A percentile compares a stretch with the other conserved stretches of the same genome.
phyloP scores from a whole-genome alignment of 2,888 invertebrate genomes.

The Diloba caeruleocephala region DNA sequence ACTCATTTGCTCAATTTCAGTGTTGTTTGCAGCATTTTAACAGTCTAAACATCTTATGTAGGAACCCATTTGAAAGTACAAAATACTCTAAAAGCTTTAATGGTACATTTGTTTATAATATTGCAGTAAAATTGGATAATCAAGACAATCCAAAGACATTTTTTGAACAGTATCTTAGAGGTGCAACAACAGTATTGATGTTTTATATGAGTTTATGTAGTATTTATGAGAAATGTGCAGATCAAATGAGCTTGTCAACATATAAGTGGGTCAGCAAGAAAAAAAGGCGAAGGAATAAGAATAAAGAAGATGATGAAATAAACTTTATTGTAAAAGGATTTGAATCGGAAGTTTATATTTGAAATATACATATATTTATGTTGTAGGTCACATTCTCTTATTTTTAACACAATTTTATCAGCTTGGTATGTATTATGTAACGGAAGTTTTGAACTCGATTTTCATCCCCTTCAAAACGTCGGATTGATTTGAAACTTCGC shows the following conservation, averaged over 20 bases:
- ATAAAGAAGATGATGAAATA: slow-evolving; percentile 64
- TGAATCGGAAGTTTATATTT: slow-evolving; percentile 78
- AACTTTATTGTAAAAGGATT: slow-evolving; percentile 78
- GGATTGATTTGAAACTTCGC: too few species aligned
- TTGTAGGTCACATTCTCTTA: too few species aligned
- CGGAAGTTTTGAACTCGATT: too few species aligned
- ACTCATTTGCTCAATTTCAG: slow-evolving; percentile 91
- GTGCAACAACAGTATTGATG: slow-evolving; percentile 70
- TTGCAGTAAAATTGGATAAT: slow-evolving; percentile 90
- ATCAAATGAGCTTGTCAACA: slow-evolving; percentile 68
- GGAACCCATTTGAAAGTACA: slow-evolving; percentile 88
- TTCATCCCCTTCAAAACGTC: too few species aligned
- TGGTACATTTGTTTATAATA: slow-evolving; percentile 94
- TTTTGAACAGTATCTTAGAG: slow-evolving; percentile 84
- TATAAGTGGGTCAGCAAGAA: slow-evolving; percentile 65
- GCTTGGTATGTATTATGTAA: too few species aligned
- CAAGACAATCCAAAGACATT: slow-evolving; percentile 87
- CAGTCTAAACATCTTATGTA: slow-evolving; percentile 91
- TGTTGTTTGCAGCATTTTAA: slow-evolving; percentile 89
- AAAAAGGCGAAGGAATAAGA: slow-evolving; percentile 64
- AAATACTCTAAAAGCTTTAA: slow-evolving; percentile 91
- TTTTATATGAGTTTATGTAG: slow-evolving; percentile 76
- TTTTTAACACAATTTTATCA: too few species aligned
- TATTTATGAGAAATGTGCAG: slow-evolving; percentile 63
- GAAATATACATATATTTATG: slow-evolving; percentile 35